Percentiles rank a stretch among this genome's conserved stretches.
These are phyloP conservation scores for Pachliopta kotzebuea DNA, from an alignment of 2,888 invertebrate species.

Conservation along the genomic window DNA sequence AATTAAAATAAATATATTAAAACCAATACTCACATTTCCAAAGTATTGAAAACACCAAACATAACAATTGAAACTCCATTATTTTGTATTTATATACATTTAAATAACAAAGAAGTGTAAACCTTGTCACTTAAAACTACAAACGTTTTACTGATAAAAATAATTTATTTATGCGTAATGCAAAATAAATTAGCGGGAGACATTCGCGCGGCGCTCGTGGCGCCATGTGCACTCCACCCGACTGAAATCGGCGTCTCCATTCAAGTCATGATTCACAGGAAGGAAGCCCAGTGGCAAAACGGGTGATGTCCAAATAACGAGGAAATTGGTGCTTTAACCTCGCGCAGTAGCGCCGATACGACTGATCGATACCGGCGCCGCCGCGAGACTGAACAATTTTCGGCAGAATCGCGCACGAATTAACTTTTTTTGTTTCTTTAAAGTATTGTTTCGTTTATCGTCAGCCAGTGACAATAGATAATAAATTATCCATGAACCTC, in stretches of 20 bases:
- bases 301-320: constrained; percentile 64
- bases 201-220: constrained; percentile 42
- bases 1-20: background rate
- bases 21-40: constrained; percentile 60
- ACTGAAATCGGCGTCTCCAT: constrained; percentile 58
- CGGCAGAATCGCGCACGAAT: constrained; percentile 44
- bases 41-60: constrained; percentile 57
- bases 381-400: constrained; percentile 59
- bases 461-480: constrained; percentile 22
- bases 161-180: constrained; percentile 32
- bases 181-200: constrained; percentile 41
- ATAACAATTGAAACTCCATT: constrained; percentile 57
- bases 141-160: constrained; percentile 23
- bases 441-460: constrained; percentile 30
- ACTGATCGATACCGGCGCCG: constrained; percentile 67
- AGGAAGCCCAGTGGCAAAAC: constrained; percentile 63
- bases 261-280: constrained; percentile 72
- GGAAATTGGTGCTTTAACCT: constrained; percentile 47
- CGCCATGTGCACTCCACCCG: constrained; percentile 48
- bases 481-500: background rate
- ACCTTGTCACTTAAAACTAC: constrained; percentile 30
- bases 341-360: constrained; percentile 55
- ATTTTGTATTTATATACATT: constrained; percentile 47
- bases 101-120: constrained; percentile 30
- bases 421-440: constrained; percentile 37